Evolutionary conservation across 1,140 invertebrate species (phyloP), one percentile per base, ranked within the genome.

Genomic region (Orius laevigatus): DNA sequence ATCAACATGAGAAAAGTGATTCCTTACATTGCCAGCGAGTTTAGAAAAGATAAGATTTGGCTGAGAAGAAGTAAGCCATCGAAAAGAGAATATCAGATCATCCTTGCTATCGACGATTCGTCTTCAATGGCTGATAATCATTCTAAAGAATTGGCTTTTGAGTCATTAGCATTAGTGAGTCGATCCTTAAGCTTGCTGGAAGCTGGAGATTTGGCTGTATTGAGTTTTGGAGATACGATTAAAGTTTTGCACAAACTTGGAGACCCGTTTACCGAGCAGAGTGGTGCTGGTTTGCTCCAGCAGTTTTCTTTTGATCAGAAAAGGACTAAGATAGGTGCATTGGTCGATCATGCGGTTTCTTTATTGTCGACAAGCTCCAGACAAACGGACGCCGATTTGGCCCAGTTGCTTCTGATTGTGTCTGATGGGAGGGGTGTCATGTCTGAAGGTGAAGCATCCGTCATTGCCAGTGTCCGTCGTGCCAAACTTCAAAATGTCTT

Each of bases 41-140:
- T 97, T 66, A 75, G 93, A 32, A 99, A 99, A 62, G 94, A 99
- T 61, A 95, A 96, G 63, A 99, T 99, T 59, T 99, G 96, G 96
- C 59, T 99, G 54, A 69, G 94, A 40, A 68, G 96, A 41, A 98
- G 88, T 0, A 93, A 95, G 66, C 91, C 91, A 0, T 91, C 86
- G 0, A 91, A 96, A 62, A 70, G 96, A 46, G 81, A 98, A 55
- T 99, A 98, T 67, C 92, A 97, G 63, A 93, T 99, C 33, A 76
- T 91, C 20, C 69, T 99, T 10, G 95, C 96, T 1, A 77, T 99
- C 6, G 96, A 99, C 66, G 93, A 99, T 66, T 98, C 94, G 0
- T 86, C 85, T 41, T 88, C 84, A 48, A 92, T 93, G 88, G 70
- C 77, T 9, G 82, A 91, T 59, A 91, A 88, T 66, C 76, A 82